Conservation (phyloP, 2,888 invertebrate genomes). For the Epinotia brunnichana region DNA sequence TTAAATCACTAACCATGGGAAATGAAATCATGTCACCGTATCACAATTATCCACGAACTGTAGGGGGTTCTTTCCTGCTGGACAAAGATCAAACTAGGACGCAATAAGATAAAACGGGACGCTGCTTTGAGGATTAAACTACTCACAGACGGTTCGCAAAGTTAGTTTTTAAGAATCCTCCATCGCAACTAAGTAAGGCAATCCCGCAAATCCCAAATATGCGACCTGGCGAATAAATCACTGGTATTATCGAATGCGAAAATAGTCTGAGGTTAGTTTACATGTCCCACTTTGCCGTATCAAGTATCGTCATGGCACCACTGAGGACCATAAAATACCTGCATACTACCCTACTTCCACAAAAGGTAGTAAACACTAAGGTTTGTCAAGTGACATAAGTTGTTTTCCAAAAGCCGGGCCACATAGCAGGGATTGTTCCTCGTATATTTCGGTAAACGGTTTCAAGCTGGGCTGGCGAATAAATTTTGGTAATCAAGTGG, state of each 20-base stretch:
- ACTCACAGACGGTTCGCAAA: too few relatives aligned
- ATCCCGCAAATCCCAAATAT: slow-evolving; percentile 29
- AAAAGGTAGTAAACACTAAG: neutral
- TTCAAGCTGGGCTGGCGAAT: slow-evolving; percentile 48
- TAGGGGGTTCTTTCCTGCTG: too few relatives aligned
- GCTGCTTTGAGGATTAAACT: too few relatives aligned
- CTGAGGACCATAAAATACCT: slow-evolving; percentile 53
- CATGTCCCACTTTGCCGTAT: slow-evolving; percentile 52
- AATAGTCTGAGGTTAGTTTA: slow-evolving; percentile 50
- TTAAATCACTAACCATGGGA: too few relatives aligned
- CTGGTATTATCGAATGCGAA: slow-evolving; percentile 51
- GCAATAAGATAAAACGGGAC: too few relatives aligned
- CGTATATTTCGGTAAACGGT: slow-evolving; percentile 56
- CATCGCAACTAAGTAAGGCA: neutral
- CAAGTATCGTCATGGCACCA: slow-evolving; percentile 50
- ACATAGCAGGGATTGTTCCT: slow-evolving; percentile 52
- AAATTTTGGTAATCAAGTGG: slow-evolving; percentile 48
- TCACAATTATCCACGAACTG: too few relatives aligned
- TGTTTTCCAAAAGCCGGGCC: slow-evolving; percentile 21
- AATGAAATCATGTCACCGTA: too few relatives aligned
- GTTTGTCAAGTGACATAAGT: neutral
- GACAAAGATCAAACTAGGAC: too few relatives aligned
- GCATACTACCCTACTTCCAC: neutral
- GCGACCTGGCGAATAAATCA: slow-evolving; percentile 42
- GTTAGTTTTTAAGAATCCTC: neutral